These are phyloP conservation scores for Epistrophe eligans DNA, from an alignment of 2,888 invertebrate genomes.

Conservation along the genomic window DNA sequence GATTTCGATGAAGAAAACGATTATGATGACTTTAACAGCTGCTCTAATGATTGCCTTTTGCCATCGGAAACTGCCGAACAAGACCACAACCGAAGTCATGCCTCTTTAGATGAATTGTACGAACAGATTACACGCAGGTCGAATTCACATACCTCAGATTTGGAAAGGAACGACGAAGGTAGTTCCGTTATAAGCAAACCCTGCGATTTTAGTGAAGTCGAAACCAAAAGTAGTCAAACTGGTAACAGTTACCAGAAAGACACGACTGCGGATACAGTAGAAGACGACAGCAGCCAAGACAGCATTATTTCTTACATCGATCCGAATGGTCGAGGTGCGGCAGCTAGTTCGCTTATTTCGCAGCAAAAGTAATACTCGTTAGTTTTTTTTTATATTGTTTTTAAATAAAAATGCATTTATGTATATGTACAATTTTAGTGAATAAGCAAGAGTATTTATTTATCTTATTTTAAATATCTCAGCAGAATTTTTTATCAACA, in stretches of 20 bases:
- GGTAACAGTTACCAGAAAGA: conserved; percentile 33
- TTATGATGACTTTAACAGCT: conserved; percentile 78
- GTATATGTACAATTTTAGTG: conserved; percentile 59
- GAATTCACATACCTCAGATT: conserved; percentile 39
- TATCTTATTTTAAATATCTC: conserved; percentile 63
- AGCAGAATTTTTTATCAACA: conserved; percentile 27
- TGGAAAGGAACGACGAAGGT: conserved; percentile 55
- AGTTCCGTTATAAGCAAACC: conserved; percentile 42
- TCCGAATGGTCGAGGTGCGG: conserved; percentile 78
- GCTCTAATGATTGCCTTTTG: conserved; percentile 76
- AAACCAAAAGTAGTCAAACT: conserved; percentile 47
- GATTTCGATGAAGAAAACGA: conserved; percentile 83
- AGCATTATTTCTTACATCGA: conserved; percentile 83
- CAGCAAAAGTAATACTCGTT: conserved; percentile 66
- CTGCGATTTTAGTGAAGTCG: conserved; percentile 27
- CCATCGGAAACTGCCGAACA: conserved; percentile 64
- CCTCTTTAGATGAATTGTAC: conserved; percentile 88
- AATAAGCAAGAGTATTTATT: conserved; percentile 71
- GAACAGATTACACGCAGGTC: conserved; percentile 86
- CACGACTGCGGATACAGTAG: conserved; percentile 78
- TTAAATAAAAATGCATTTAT: conserved; percentile 43
- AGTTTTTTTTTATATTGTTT: conserved; percentile 49
- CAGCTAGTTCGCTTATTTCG: conserved; percentile 39
- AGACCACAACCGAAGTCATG: conserved; percentile 79
- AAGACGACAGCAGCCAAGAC: conserved; percentile 83